Base-by-base conservation (phyloP, 2,113 vertebrate species). In the Melozone crissalis region DNA sequence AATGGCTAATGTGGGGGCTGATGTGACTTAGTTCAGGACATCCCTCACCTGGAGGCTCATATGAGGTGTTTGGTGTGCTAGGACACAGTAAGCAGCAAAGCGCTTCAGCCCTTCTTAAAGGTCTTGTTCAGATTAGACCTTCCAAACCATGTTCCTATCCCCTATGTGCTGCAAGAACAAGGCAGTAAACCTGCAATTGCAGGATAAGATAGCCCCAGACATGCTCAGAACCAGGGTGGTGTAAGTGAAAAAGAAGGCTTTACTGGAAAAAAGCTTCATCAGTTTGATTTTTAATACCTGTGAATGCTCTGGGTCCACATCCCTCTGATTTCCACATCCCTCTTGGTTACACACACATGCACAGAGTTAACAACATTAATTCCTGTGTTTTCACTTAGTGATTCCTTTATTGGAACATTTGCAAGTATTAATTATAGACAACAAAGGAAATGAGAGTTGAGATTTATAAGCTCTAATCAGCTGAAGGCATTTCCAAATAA, bases 401-500 rank as follows among this genome's bases (percentile, higher is more conserved):
- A 72, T 85, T 91, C 63, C 78, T 91, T 94, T 91, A 94, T 79
- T 93, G 74, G 71, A 89, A 87, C 82, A 67, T 79, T 75, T 85
- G 87, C 46, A 94, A 58, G 19, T 54, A 62, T 91, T 89, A 91
- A 72, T 92, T 87, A 73, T 46, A 84, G 78, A 87, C 78, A 91
- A 54, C 63, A 76, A 79, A 90, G 18, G n/a, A 66, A 75, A 58
- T 69, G 54, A 79, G 52, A 62, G n/a, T 73, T 73, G 74, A 89
- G 49, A 89, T 82, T 62, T 66, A 41, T 80, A 69, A 5, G 59
- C 59, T 95, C 91, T 61, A 93, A 96, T 89, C 71, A 89, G 77
- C n/a, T 82, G 94, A 89, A 91, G 71, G 33, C 73, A 61, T 93
- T 94, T 91, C 89, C 85, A 91, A 95, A 96, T 94, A 94, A 93